phyloP scores from a whole-genome alignment of 2,113 vertebrate species.

The Chaenocephalus aceratus region DNA sequence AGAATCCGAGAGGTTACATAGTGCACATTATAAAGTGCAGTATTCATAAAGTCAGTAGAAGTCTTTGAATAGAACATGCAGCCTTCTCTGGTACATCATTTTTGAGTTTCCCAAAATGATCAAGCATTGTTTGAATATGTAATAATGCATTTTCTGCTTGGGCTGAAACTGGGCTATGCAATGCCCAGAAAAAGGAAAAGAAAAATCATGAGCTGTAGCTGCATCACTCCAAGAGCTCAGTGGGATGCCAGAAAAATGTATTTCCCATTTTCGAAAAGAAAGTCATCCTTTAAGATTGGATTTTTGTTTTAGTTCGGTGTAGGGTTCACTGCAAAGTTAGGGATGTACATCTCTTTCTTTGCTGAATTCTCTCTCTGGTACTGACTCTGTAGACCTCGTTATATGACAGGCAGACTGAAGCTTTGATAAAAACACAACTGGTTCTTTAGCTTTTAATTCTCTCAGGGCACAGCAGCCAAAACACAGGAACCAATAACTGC shows the following conservation, averaged over 20 bases:
- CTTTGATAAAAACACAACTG: conserved; percentile 74
- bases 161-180: conserved; percentile 34
- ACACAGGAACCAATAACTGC: conserved; percentile 73
- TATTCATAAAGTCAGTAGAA: conserved; percentile 49
- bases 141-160: conserved; percentile 37
- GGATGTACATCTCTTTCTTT: conserved; percentile 45
- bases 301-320: conserved; percentile 37
- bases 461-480: conserved; percentile 66
- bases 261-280: conserved; percentile 23
- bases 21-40: conserved; percentile 25
- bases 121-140: conserved; percentile 51
- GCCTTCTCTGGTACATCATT: conserved; percentile 24
- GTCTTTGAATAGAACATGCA: conserved; percentile 17
- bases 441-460: conserved; percentile 72
- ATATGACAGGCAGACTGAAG: conserved; percentile 62
- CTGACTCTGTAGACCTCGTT: conserved; percentile 59
- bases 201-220: not conserved
- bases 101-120: conserved; percentile 41
- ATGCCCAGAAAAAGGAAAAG: not conserved
- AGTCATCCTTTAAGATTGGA: conserved; percentile 16
- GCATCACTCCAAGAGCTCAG: conserved; percentile 24
- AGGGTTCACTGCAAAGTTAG: conserved; percentile 34
- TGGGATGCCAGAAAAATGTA: conserved; percentile 23
- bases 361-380: conserved; percentile 54
- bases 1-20: conserved; percentile 7